Conservation (phyloP, 1,140 invertebrate species). For the Camponotus floridanus region DNA sequence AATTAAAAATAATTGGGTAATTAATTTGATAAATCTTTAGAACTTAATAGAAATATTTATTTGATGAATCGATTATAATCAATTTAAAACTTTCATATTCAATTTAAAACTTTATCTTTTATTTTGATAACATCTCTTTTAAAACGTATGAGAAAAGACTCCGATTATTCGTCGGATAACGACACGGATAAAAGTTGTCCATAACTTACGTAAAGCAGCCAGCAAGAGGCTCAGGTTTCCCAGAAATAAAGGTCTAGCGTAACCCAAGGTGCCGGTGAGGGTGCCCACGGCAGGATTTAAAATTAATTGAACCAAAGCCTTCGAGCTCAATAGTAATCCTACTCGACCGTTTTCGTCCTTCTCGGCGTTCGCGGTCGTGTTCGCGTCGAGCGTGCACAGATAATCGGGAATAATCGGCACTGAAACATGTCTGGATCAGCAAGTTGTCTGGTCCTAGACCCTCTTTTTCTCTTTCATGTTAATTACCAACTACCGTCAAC, state of each 20-base stretch:
- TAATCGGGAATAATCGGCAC: conserved; percentile 96
- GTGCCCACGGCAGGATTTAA: conserved; percentile 94
- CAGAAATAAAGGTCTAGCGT: conserved; percentile 93
- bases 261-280: conserved; percentile 90
- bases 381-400: conserved; percentile 88
- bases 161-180: background rate
- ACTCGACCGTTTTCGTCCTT: conserved; percentile 91
- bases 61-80: background rate
- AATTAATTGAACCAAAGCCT: conserved; percentile 94
- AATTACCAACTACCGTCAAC: conserved; percentile 92
- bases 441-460: background rate
- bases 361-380: conserved; percentile 82
- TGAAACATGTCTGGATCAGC: conserved; percentile 83
- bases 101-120: background rate
- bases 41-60: background rate
- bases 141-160: background rate
- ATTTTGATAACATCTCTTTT: background rate
- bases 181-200: background rate
- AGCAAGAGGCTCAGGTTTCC: conserved; percentile 93
- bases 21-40: no score
- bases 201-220: conserved; percentile 91
- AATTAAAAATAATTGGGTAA: no score
- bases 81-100: background rate
- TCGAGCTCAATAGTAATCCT: conserved; percentile 94
- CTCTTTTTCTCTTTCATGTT: background rate